Conservation (phyloP, 1,140 invertebrate species). For the Drosophila obscura region DNA sequence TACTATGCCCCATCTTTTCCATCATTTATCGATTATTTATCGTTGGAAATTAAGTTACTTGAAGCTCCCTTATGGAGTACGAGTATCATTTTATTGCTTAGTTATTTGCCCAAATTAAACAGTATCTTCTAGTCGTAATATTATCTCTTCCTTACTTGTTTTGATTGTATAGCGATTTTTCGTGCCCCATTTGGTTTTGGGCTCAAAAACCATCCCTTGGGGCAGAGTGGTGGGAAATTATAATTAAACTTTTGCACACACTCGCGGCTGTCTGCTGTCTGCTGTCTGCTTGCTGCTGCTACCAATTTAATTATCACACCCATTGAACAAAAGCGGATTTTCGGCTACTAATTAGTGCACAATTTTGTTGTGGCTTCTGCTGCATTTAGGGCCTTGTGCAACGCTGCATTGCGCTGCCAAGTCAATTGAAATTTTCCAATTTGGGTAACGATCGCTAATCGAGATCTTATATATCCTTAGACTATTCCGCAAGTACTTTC, state of each 20-base stretch:
- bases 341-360: slow-evolving; percentile 69
- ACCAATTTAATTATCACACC: slow-evolving; percentile 72
- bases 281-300: slow-evolving; percentile 44
- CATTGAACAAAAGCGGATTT: slow-evolving; percentile 62
- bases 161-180: slow-evolving; percentile 34
- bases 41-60: too few species aligned
- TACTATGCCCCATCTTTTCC: not conserved
- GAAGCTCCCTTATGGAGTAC: not conserved
- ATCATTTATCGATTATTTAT: too few species aligned
- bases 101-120: too few species aligned
- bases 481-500: not conserved
- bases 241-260: slow-evolving; percentile 58
- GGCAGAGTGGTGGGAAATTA: slow-evolving; percentile 17
- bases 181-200: slow-evolving; percentile 21
- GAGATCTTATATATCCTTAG: not conserved
- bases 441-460: too few species aligned
- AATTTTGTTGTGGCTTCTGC: slow-evolving; percentile 35
- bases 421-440: not conserved
- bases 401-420: slow-evolving; percentile 34
- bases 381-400: slow-evolving; percentile 15
- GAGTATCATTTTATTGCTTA: not conserved
- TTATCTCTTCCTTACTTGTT: not conserved
- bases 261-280: slow-evolving; percentile 56
- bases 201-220: too few species aligned
- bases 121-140: too few species aligned